Percentiles rank a stretch among this genome's conserved stretches.
phyloP scores from a whole-genome alignment of 1,140 invertebrate genomes.

The Oscheius sp. region DNA sequence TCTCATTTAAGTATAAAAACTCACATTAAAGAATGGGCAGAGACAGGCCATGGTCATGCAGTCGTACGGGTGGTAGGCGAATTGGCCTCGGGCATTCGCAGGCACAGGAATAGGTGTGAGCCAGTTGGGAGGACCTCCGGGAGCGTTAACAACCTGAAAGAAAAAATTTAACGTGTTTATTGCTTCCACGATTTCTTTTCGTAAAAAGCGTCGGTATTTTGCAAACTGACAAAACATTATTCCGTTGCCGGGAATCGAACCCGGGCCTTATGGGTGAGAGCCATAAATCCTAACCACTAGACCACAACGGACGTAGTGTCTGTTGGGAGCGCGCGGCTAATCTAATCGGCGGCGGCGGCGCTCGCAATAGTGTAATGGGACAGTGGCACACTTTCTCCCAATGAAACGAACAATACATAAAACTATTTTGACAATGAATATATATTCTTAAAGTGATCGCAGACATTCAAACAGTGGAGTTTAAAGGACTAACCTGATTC shows the following conservation, averaged over 20 bases:
- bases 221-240: too few relatives aligned
- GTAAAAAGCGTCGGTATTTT: too few relatives aligned
- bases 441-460: too few relatives aligned
- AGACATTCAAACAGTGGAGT: too few relatives aligned
- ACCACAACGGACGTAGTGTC: constrained; percentile 41
- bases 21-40: constrained; percentile 56
- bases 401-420: too few relatives aligned
- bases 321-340: too few relatives aligned
- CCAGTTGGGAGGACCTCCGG: constrained; percentile 22
- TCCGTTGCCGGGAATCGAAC: constrained; percentile 76
- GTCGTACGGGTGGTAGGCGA: constrained; percentile 58
- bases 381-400: too few relatives aligned
- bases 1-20: not conserved
- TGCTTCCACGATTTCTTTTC: too few relatives aligned
- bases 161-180: too few relatives aligned
- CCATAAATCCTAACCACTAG: constrained; percentile 75
- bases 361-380: too few relatives aligned
- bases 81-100: constrained; percentile 51
- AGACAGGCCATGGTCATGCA: constrained; percentile 59
- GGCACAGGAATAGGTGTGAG: constrained; percentile 18
- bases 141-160: not conserved
- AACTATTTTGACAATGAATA: too few relatives aligned
- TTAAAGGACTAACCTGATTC: constrained; percentile 18
- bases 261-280: constrained; percentile 78
- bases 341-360: too few relatives aligned